Conservation (phyloP, 2,113 vertebrate genomes). For the Promerops cafer region DNA sequence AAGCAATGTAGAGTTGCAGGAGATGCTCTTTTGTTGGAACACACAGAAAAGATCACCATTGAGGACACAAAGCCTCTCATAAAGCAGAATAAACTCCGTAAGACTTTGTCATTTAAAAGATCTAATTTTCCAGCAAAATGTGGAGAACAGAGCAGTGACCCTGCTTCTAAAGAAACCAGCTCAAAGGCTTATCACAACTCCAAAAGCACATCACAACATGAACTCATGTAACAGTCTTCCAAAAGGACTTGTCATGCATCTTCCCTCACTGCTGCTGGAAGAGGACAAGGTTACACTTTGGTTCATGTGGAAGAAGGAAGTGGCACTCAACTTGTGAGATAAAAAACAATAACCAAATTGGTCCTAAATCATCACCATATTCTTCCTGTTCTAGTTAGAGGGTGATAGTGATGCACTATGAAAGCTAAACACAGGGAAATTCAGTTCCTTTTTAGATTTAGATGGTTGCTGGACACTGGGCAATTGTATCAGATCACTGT, state of each 20-base stretch:
- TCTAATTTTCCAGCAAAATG: background rate
- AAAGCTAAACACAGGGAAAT: background rate
- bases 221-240: background rate
- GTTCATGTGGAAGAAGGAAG: background rate
- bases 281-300: background rate
- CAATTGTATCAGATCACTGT: background rate
- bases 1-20: background rate
- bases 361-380: background rate
- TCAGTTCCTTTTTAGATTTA: background rate
- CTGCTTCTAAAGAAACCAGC: background rate
- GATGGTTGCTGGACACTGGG: accelerated
- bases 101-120: background rate
- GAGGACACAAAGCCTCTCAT: background rate
- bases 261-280: background rate
- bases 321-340: background rate
- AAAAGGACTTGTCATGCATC: background rate
- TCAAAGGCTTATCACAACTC: background rate
- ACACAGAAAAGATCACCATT: background rate
- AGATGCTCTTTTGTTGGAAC: background rate
- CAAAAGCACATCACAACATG: background rate
- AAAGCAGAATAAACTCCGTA: background rate
- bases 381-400: background rate
- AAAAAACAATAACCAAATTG: background rate
- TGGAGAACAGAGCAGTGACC: background rate
- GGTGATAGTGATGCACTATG: background rate